phyloP scores from a whole-genome alignment of 2,888 invertebrate genomes.

The Pyrrhosoma nymphula region DNA sequence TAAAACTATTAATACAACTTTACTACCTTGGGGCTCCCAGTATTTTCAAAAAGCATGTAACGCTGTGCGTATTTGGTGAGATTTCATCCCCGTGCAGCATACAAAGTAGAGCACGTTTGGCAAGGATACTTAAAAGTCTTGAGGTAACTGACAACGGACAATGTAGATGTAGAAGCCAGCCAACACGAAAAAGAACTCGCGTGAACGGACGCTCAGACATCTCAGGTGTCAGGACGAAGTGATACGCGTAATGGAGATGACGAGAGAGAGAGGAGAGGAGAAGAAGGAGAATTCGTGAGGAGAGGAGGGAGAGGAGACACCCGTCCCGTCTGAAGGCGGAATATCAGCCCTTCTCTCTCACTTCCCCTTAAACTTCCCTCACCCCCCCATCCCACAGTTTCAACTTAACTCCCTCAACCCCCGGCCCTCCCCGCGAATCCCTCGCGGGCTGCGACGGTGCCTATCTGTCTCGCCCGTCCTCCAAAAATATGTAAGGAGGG shows the following conservation, averaged over 20 bases:
- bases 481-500: slow-evolving; percentile 52
- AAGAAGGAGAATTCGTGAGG: not conserved
- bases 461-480: slow-evolving; percentile 60
- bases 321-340: not conserved
- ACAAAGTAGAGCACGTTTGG: too few relatives aligned
- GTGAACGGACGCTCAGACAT: not conserved
- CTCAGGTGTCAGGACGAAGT: not conserved
- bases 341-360: not conserved
- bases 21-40: too few relatives aligned
- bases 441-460: slow-evolving; percentile 48
- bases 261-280: not conserved
- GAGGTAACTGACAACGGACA: too few relatives aligned
- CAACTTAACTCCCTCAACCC: not conserved
- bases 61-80: too few relatives aligned
- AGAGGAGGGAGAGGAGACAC: not conserved
- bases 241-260: not conserved
- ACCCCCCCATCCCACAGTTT: not conserved
- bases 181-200: too few relatives aligned
- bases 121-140: too few relatives aligned
- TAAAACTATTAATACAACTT: too few relatives aligned
- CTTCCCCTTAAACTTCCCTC: not conserved
- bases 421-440: not conserved
- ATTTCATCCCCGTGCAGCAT: too few relatives aligned
- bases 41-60: too few relatives aligned
- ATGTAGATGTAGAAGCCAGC: too few relatives aligned